These are phyloP conservation scores for Drosophila koepferae DNA, from an alignment of 2,888 invertebrate species.

Conservation along the genomic window DNA sequence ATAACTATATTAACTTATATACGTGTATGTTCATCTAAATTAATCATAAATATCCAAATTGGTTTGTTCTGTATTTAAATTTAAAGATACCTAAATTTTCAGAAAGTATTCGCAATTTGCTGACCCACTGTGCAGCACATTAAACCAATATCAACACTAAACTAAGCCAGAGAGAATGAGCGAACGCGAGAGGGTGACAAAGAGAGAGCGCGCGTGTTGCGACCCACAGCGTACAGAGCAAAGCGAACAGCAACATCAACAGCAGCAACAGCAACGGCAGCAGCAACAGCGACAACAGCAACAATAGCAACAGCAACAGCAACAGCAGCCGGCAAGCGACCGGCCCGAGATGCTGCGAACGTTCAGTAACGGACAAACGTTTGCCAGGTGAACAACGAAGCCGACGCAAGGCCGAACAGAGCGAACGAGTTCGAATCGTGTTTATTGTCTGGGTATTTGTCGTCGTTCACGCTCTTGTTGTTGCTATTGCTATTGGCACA, in stretches of 20 bases:
- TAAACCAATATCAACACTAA: conserved; percentile 19
- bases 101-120: not conserved
- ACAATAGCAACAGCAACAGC: conserved; percentile 23
- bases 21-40: too few species aligned
- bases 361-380: conserved; percentile 64
- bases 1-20: too few species aligned
- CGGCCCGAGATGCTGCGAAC: conserved; percentile 53
- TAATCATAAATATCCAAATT: too few species aligned
- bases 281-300: conserved; percentile 23
- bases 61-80: too few species aligned
- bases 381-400: conserved; percentile 73
- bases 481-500: conserved; percentile 7
- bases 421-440: conserved; percentile 27
- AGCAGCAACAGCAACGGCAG: conserved; percentile 22
- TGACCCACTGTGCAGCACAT: conserved; percentile 33
- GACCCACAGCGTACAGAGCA: conserved; percentile 42
- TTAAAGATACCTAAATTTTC: not conserved
- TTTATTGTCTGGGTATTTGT: conserved; percentile 26
- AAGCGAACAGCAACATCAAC: conserved; percentile 6
- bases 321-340: conserved; percentile 47
- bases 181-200: conserved; percentile 25
- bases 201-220: conserved; percentile 42
- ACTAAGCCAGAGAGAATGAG: conserved; percentile 22
- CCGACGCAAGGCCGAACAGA: conserved; percentile 46
- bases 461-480: conserved; percentile 11